Evolutionary conservation across 2,888 invertebrate genomes (phyloP), one percentile per base, ranked within the genome.

Genomic region (Schrankia costaestrigalis): DNA sequence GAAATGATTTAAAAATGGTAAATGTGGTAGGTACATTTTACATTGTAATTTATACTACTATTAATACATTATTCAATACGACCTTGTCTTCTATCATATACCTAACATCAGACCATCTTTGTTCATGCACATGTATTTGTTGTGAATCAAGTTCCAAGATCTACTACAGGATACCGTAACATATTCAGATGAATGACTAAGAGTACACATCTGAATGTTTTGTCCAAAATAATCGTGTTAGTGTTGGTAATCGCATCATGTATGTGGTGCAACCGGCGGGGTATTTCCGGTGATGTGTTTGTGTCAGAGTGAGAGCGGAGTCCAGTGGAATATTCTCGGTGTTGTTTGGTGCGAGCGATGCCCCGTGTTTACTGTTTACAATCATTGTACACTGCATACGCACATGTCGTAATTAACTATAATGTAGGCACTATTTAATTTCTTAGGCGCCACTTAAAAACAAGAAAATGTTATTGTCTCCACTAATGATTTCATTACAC

Each of bases 261-360:
- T 55, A 51, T 59, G 57, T 63, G 61, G 56, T 63, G 62, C 65
- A 64, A 63, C 48, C 54, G 3, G 49, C 47, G 48, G 61, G 58
- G 67, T 71, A 76, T 78, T 78, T 82, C 78, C 79, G 76, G 71
- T 70, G 57, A 61, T 70, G 64, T 64, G 68, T 63, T 56, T 61
- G 53, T 62, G 55, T 61, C 58, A 52, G 42, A 33, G 50, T 56
- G 56, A 45, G 63, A 54, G 46, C 73, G 67, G 69, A 78, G 79
- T 79, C 76, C 78, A 79, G 58, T 58, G 78, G 79, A 81, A 82
- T 81, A 76, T 82, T 84, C 78, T 82, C 60, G 61, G 68, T 63
- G 66, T 56, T 63, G 66, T 66, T 67, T 60, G 63, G 62, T 51
- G 56, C 71, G 72, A 66, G 54, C 71, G 66, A 67, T 76, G 76